phyloP scores from a whole-genome alignment of 1,140 invertebrate genomes.

The Ectropis grisescens region DNA sequence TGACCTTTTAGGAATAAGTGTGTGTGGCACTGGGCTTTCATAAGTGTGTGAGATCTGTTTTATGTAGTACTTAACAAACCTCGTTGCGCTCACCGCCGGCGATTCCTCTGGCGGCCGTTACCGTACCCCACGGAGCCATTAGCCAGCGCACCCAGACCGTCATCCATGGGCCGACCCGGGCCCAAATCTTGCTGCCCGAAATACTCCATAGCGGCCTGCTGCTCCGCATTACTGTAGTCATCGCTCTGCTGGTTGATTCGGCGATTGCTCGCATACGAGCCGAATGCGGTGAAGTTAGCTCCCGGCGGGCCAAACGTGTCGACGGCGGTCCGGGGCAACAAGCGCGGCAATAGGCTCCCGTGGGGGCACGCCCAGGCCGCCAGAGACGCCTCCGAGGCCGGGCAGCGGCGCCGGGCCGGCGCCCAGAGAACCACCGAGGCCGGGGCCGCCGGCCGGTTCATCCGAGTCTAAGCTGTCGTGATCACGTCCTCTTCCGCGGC shows the following conservation, averaged over 20 bases:
- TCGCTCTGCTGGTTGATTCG: slow-evolving; percentile 11
- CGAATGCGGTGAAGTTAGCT: slow-evolving; percentile 57
- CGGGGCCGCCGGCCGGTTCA: slow-evolving; percentile 32
- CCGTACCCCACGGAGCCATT: slow-evolving; percentile 64
- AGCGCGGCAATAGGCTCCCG: slow-evolving; percentile 54
- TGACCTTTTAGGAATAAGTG: too few species aligned
- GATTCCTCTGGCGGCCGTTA: slow-evolving; percentile 64
- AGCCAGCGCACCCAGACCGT: slow-evolving; percentile 37
- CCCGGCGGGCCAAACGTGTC: slow-evolving; percentile 32
- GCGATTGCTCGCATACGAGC: slow-evolving; percentile 45
- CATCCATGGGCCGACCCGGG: slow-evolving; percentile 34
- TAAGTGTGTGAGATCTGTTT: neutral
- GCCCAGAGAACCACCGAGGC: slow-evolving; percentile 16
- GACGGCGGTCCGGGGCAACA: slow-evolving; percentile 39
- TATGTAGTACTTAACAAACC: slow-evolving; percentile 43
- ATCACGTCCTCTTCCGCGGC: slow-evolving; percentile 53
- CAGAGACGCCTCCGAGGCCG: slow-evolving; percentile 34
- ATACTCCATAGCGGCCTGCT: slow-evolving; percentile 21
- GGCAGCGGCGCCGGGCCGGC: slow-evolving; percentile 30
- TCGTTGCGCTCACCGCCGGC: slow-evolving; percentile 54
- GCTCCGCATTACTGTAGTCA: too few species aligned
- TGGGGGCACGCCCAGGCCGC: slow-evolving; percentile 55
- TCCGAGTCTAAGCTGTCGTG: slow-evolving; percentile 38
- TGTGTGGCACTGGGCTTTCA: too few species aligned
- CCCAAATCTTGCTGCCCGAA: slow-evolving; percentile 46